Percentiles rank a stretch among this genome's conserved stretches.
phyloP scores from a whole-genome alignment of 2,888 invertebrate species.

The Ectemnius lituratus region DNA sequence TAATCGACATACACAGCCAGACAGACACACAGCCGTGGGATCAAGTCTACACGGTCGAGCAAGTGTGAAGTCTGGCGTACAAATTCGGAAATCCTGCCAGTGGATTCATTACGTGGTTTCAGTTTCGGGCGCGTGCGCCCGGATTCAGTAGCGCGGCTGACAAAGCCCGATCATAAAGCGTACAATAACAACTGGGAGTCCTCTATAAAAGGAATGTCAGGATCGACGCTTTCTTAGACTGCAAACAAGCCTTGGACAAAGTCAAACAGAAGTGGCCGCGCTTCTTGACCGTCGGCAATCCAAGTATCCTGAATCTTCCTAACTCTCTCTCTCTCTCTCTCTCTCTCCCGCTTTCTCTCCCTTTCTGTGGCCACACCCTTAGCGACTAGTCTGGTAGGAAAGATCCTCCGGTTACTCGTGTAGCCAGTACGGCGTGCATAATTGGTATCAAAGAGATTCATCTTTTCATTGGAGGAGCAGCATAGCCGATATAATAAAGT shows the following conservation, averaged over 20 bases:
- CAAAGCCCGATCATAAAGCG: conserved; percentile 1
- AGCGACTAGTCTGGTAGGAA: not conserved
- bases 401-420: conserved; percentile 9
- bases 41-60: conserved; percentile 16
- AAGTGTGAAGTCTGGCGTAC: conserved; percentile 19
- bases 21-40: not conserved
- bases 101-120: conserved; percentile 18
- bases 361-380: conserved; percentile 7
- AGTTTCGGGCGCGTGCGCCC: conserved; percentile 2
- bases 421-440: conserved; percentile 1
- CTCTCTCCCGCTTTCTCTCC: conserved; percentile 12
- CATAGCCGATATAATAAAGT: conserved; percentile 15
- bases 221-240: not conserved
- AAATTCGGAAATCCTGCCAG: conserved; percentile 28
- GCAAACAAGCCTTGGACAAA: too few species aligned
- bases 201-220: too few species aligned
- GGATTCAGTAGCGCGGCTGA: too few species aligned
- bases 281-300: conserved; percentile 18
- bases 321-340: conserved; percentile 10
- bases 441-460: conserved; percentile 28
- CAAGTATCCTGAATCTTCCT: too few species aligned
- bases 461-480: conserved; percentile 7
- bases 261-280: not conserved
- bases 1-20: conserved; percentile 13
- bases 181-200: not conserved